Evolutionary conservation across 2,888 invertebrate genomes (phyloP), one percentile per base, ranked within the genome.

Genomic region (Chrysolina americana): DNA sequence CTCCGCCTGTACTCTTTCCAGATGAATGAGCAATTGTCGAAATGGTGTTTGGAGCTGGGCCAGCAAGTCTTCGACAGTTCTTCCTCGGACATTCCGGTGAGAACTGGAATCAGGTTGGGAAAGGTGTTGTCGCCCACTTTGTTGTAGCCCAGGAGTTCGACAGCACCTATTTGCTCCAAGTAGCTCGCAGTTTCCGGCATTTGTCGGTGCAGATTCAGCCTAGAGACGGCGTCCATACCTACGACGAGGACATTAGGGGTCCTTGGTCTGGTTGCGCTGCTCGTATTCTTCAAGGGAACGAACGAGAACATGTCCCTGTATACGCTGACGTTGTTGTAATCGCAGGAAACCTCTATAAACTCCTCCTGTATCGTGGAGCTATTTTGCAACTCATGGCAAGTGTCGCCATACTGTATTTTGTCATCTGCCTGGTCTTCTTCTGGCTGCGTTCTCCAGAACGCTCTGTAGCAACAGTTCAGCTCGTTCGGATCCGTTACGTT

Each of bases 51-150:
- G 0, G 88, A 19, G 23, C 72, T 71, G 1, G 78, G 79, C 90
- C 93, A 92, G 83, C 96, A 96, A 0, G 87, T 89, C 71, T 89
- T 88, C 66, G 89, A 89, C 63, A 96, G 86, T 82, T 96, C 94
- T 0, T 89, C 89, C 41, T 92, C 92, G 53, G 90, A 91, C 56
- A 93, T 85, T 0, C 97, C 97, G 2, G 93, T 92, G 13, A 97
- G 88, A 76, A 96, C 91, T 0, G 98, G 95, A 10, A 95, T 91
- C 74, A 98, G 86, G 87, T 98, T 98, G 0, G 97, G 96, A 86
- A 95, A 97, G 0, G 98, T 98, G 86, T 98, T 98, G 87, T 98
- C 98, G 4, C 93, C 98, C 9, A 98, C 94, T 90, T 98, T 98
- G 85, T 95, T 97, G 87, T 96, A 97, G 8, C 98, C 98, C 79